Base-by-base conservation (phyloP, 2,797 vertebrate genomes). In the Brachyalestes nurse region DNA sequence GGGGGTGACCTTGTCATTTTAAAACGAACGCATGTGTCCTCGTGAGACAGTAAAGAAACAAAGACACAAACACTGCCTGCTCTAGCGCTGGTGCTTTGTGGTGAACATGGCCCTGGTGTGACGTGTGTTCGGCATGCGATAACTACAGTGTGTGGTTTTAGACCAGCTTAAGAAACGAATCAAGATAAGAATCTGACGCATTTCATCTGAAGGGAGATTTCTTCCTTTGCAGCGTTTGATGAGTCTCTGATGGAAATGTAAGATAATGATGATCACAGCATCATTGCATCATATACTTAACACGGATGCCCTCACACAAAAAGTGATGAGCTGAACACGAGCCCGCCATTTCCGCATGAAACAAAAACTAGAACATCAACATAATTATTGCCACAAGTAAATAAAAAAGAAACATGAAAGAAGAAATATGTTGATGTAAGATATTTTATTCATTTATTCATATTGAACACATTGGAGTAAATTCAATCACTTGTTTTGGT, bases 191-290 rank as follows among this genome's bases (percentile, higher is more conserved):
- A 78, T 21, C 75, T 21, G 49, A 78, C 71, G 49, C 69, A 74
- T 65, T 79, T 42, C 57, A 64, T 34, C 67, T 75, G 55, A 17
- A 78, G 62, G 38, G 72, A 60, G 78, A 58, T 73, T 66, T 71
- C 72, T 73, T 34, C 57, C 61, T 80, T 82, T 72, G 51, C 66
- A 65, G 65, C 57, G 45, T 69, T 42, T 83, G 82, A 79, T 82
- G 72, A 79, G 82, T 81, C 80, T 83, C 60, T 82, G 85, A 85
- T 82, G 77, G 79, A 78, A 72, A 71, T 65, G 38, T 40, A 66
- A 66, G 64, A 66, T 45, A 66, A 66, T n/a, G 64, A 1, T 19
- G 62, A 21, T 42, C 10, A 17, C 55, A 67, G 58, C 47, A 53
- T 53, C 61, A 38, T 76, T 83, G 60, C 49, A 28, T 28, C 28